Percentiles rank a stretch among this genome's conserved stretches.
These are phyloP conservation scores for Machaerirhynchus nigripectus DNA, from an alignment of 2,113 vertebrate species.

Conservation along the genomic window DNA sequence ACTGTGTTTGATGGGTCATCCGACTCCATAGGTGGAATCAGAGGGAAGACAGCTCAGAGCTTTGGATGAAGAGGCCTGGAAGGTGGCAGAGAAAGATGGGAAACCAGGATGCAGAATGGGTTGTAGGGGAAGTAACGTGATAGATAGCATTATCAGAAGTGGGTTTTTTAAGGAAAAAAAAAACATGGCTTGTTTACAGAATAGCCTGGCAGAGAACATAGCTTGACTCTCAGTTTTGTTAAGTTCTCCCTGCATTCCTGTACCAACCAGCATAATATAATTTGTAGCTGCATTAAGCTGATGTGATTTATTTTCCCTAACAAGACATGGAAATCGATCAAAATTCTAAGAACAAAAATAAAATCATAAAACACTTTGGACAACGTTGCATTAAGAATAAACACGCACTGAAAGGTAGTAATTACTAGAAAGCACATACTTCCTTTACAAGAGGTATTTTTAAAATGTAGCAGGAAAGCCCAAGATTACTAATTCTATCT, in stretches of 20 bases:
- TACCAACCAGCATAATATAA: not conserved
- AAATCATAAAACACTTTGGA: not conserved
- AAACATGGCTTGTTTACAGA: not conserved
- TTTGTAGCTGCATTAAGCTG: not conserved
- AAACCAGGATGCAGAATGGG: not conserved
- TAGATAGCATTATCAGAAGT: not conserved
- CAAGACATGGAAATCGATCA: not conserved
- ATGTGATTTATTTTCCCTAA: not conserved
- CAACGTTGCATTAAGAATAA: not conserved
- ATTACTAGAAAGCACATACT: not conserved
- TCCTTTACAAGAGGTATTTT: not conserved
- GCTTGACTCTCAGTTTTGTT: not conserved
- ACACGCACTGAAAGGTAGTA: not conserved
- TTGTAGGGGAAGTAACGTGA: not conserved
- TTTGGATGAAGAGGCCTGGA: not conserved
- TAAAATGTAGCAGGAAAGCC: not conserved
- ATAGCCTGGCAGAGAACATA: not conserved
- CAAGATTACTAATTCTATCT: not conserved
- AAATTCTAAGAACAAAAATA: not conserved
- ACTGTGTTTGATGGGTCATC: not conserved
- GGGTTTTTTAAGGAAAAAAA: not conserved
- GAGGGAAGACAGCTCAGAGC: not conserved
- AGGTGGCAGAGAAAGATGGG: not conserved
- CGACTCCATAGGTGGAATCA: rapidly evolving
- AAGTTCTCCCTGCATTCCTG: not conserved